Conservation (phyloP, 1,140 invertebrate species). For the Oryctes rhinoceros region DNA sequence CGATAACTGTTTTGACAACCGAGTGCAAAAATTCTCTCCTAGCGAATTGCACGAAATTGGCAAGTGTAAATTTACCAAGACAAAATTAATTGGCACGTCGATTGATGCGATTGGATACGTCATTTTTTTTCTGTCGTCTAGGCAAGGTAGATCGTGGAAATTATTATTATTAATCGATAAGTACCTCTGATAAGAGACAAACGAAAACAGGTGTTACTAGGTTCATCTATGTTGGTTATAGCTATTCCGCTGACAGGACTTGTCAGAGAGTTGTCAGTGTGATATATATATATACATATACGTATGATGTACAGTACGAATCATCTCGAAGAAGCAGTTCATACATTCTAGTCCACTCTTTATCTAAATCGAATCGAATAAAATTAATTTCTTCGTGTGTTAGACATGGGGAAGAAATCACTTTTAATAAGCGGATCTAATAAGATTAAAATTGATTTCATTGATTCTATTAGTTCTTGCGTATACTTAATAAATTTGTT, state of each 20-base stretch:
- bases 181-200: not conserved
- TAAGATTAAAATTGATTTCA: not conserved
- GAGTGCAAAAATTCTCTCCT: slow-evolving; percentile 20
- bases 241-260: not conserved
- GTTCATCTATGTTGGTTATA: not conserved
- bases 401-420: not conserved
- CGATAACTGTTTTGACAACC: not conserved
- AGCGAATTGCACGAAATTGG: not conserved
- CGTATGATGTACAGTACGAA: too few species aligned
- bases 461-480: too few species aligned
- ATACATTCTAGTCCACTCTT: not conserved
- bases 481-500: too few species aligned
- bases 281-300: not conserved
- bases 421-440: not conserved
- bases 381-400: slow-evolving; percentile 16
- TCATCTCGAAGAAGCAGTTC: not conserved
- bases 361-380: slow-evolving; percentile 30
- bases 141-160: slow-evolving; percentile 23
- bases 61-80: not conserved
- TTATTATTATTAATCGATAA: slow-evolving; percentile 21
- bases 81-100: not conserved
- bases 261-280: slow-evolving; percentile 18
- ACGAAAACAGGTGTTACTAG: not conserved
- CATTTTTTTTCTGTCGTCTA: not conserved
- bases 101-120: not conserved